phyloP scores from a whole-genome alignment of 1,140 invertebrate species.

The Camponotus pennsylvanicus region DNA sequence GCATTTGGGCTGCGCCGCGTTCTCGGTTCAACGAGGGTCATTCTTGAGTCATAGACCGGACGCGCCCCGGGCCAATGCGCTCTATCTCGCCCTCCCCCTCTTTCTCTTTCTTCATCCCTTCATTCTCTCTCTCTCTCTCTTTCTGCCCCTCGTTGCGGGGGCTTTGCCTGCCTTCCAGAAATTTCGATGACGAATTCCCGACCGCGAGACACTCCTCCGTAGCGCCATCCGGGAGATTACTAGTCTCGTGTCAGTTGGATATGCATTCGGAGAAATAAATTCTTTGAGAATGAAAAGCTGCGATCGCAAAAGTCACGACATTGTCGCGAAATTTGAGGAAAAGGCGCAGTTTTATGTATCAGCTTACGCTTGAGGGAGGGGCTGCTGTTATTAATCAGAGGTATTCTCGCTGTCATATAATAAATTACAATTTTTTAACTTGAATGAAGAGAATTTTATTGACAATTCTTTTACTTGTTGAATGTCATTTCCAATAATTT shows the following conservation, averaged over 20 bases:
- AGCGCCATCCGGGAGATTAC: not conserved
- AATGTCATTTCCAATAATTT: not conserved
- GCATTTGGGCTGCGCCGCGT: slow-evolving; percentile 77
- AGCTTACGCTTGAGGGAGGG: not conserved
- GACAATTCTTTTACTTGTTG: not conserved
- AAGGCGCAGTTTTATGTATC: not conserved
- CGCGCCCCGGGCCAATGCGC: slow-evolving; percentile 77
- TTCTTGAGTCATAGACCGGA: slow-evolving; percentile 83
- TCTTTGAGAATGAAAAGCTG: not conserved
- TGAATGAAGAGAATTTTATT: no score
- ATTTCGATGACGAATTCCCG: slow-evolving; percentile 84
- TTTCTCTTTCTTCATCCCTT: slow-evolving; percentile 14
- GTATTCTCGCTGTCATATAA: not conserved
- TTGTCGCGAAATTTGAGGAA: not conserved
- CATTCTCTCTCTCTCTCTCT: not conserved
- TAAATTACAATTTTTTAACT: no score
- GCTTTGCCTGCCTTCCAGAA: slow-evolving; percentile 79
- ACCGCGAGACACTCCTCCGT: slow-evolving; percentile 49
- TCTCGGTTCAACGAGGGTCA: slow-evolving; percentile 83
- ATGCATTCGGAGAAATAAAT: not conserved
- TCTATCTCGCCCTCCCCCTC: slow-evolving; percentile 35
- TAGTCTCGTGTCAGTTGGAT: slow-evolving; percentile 39
- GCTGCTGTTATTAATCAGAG: not conserved
- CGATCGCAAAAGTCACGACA: not conserved
- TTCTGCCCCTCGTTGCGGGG: slow-evolving; percentile 7